These are phyloP conservation scores for Pangasius krempfi DNA, from an alignment of 2,797 vertebrate species.

Conservation along the genomic window DNA sequence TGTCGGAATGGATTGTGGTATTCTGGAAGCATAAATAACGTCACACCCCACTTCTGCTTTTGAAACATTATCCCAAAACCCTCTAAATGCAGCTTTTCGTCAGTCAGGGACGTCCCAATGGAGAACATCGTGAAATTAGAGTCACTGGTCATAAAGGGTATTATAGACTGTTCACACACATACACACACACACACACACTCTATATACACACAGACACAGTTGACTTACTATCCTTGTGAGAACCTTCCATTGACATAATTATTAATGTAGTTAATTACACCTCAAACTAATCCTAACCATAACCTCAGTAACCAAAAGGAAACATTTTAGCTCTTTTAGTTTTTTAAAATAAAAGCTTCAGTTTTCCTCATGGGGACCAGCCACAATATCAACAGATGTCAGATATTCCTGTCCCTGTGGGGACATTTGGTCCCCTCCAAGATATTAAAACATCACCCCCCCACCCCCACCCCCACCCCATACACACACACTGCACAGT, in stretches of 20 bases:
- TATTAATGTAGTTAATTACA: constrained; percentile 1
- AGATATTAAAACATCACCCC: neutral
- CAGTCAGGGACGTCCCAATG: constrained; percentile 12
- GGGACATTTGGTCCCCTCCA: neutral
- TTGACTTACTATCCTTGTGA: neutral
- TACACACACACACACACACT: neutral
- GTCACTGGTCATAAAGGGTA: constrained; percentile 41
- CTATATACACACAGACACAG: neutral
- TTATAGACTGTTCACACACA: constrained; percentile 38
- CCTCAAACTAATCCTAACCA: neutral
- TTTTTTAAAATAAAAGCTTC: neutral
- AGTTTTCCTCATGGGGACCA: neutral
- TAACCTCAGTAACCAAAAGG: neutral
- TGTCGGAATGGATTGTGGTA: constrained; percentile 37
- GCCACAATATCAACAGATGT: neutral
- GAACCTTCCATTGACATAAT: neutral
- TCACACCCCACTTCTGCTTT: constrained; percentile 41
- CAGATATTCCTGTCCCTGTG: neutral
- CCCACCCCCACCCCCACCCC: neutral
- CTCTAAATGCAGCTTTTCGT: constrained; percentile 41
- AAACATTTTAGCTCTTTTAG: neutral
- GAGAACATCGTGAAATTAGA: constrained; percentile 41
- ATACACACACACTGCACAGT: neutral
- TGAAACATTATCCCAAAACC: constrained; percentile 49
- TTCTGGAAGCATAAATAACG: constrained; percentile 47